Evolutionary conservation across 2,113 vertebrate species (phyloP).

Genomic region (Syngnathus typhle): DNA sequence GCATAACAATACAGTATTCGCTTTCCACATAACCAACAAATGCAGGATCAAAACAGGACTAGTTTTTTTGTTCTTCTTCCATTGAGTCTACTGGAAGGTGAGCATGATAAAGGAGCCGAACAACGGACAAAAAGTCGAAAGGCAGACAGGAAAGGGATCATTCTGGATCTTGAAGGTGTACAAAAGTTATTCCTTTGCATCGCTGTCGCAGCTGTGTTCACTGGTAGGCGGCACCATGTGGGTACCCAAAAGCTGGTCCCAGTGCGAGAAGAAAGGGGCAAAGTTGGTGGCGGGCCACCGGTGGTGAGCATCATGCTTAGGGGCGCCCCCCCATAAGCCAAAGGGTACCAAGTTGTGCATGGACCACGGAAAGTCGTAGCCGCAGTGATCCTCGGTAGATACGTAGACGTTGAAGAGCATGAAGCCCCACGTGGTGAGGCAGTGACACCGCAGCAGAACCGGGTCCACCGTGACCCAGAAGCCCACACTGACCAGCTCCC

Average conservation of each 20-base stretch:
- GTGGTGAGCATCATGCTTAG: slow-evolving; percentile 74
- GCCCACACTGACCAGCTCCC: slow-evolving; percentile 74
- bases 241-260: slow-evolving; percentile 75
- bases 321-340: slow-evolving; percentile 71
- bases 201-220: slow-evolving; percentile 6
- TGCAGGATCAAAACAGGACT: no score
- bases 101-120: no score
- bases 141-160: slow-evolving; percentile 11
- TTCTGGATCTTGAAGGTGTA: slow-evolving; percentile 16
- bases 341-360: slow-evolving; percentile 73
- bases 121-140: not conserved
- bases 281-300: slow-evolving; percentile 70
- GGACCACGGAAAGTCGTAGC: slow-evolving; percentile 76
- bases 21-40: no score
- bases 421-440: slow-evolving; percentile 73
- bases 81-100: no score
- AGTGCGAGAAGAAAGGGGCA: slow-evolving; percentile 76
- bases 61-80: no score
- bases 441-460: slow-evolving; percentile 72
- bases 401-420: slow-evolving; percentile 77
- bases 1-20: no score
- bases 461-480: slow-evolving; percentile 75
- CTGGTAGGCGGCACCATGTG: slow-evolving; percentile 32
- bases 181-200: slow-evolving; percentile 18
- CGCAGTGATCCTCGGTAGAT: slow-evolving; percentile 75